Conservation (phyloP, 2,797 vertebrate species). For the Centroberyx gerrardi region DNA sequence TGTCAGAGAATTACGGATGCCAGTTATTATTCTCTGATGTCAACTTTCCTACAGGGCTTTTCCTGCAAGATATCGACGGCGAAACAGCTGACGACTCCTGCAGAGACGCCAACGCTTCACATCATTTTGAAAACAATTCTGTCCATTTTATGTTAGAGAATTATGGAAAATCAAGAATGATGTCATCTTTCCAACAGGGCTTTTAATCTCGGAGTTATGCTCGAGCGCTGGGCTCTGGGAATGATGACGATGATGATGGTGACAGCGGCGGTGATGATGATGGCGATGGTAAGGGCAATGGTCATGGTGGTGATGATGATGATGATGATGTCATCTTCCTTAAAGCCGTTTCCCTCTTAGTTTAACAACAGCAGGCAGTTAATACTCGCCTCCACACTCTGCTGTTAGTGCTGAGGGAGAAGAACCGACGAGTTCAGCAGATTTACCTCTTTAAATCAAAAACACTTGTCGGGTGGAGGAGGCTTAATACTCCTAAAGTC, state of each 20-base stretch:
- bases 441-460: conserved; percentile 42
- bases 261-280: conserved; percentile 16
- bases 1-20: conserved; percentile 63
- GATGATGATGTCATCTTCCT: conserved; percentile 47
- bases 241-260: conserved; percentile 27
- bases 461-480: conserved; percentile 4
- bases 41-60: conserved; percentile 61
- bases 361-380: conserved; percentile 31
- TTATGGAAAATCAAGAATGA: conserved; percentile 52
- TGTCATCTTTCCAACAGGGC: conserved; percentile 64
- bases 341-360: conserved; percentile 37
- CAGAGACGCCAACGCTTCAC: conserved; percentile 70
- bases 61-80: conserved; percentile 52
- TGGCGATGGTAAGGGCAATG: conserved; percentile 35
- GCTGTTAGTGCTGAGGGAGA: conserved; percentile 1
- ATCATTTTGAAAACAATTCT: conserved; percentile 62
- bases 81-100: conserved; percentile 70
- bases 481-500: not conserved
- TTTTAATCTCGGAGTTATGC: conserved; percentile 51
- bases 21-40: conserved; percentile 79
- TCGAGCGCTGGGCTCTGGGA: conserved; percentile 37
- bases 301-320: conserved; percentile 50
- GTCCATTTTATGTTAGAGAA: conserved; percentile 57
- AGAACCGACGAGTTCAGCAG: conserved; percentile 17
- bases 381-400: not conserved